Percentiles rank a stretch among this genome's conserved stretches.
Evolutionary conservation across 2,888 invertebrate genomes (phyloP).

Genomic region (Scelioninae gen. 1): DNA sequence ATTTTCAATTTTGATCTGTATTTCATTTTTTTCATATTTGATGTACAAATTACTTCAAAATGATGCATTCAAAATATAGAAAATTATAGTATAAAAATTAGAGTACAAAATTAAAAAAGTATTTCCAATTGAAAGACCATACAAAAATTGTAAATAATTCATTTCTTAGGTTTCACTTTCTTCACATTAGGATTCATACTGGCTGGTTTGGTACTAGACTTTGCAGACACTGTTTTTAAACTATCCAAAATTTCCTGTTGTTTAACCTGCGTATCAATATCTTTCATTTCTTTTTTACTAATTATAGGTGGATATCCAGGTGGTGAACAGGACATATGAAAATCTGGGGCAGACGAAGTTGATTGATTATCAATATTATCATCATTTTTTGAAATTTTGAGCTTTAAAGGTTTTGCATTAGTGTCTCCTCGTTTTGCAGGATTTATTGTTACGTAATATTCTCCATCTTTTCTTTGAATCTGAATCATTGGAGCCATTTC

Average conservation of each 20-base stretch:
- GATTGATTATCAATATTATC: slow-evolving; percentile 67
- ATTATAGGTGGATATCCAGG: slow-evolving; percentile 71
- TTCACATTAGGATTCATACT: slow-evolving; percentile 6
- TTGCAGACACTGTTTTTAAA: slow-evolving; percentile 29
- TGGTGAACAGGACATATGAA: slow-evolving; percentile 77
- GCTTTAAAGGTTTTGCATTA: slow-evolving; percentile 74
- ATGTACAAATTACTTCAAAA: too few species aligned
- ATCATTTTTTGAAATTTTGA: slow-evolving; percentile 76
- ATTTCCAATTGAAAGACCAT: too few species aligned
- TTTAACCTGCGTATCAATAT: slow-evolving; percentile 74
- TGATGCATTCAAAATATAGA: too few species aligned
- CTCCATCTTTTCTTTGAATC: slow-evolving; percentile 77
- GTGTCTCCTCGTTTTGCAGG: slow-evolving; percentile 57
- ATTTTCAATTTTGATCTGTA: too few species aligned
- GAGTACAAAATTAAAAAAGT: too few species aligned
- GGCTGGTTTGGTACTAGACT: too few species aligned
- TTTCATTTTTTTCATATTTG: too few species aligned
- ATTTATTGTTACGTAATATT: slow-evolving; percentile 77
- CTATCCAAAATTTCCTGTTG: slow-evolving; percentile 74
- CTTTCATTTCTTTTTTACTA: slow-evolving; percentile 66
- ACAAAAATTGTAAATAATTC: too few species aligned
- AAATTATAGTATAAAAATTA: too few species aligned
- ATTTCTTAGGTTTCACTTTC: slow-evolving; percentile 24
- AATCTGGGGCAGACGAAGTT: slow-evolving; percentile 74
- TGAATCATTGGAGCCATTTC: slow-evolving; percentile 75